Evolutionary conservation across 2,888 invertebrate genomes (phyloP), one percentile per base, ranked within the genome.

Genomic region (Autographa pulchrina): DNA sequence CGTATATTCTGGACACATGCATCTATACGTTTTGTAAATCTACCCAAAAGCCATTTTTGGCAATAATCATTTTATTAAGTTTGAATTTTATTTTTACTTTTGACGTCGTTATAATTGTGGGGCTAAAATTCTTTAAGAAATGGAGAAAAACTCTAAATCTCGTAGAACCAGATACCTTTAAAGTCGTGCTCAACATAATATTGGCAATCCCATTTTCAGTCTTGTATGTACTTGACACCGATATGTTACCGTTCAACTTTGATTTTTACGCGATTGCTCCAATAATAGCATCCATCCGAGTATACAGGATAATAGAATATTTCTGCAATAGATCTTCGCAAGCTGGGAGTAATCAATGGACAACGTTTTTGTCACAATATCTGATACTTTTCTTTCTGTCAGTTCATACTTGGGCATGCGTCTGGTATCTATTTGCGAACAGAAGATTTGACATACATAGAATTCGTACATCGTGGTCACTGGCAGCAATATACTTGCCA

Each of bases 291-390:
- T 90, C 92, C 3, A 78, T 94, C 65, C 91, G 96, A 56, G 89
- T 93, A 0, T 94, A 94, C 65, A 92, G 95, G 82, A 92, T 96
- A 61, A 81, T 94, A 62, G 90, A 92, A 82, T 95, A 93, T 82
- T 94, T 95, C 82, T 92, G 92, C 62, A 86, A 90, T 25, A 93
- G 92, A 87, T 92, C 93, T n/a, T 92, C 93, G 14, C 92, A 93
- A 89, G 94, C 95, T 41, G 95, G 96, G 31, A 93, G 94, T 68
- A 95, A 95, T 83, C 96, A 95, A 82, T 95, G 95, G 94, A 93
- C 93, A 18, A 93, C 94, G 32, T 96, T 96, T 82, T 85, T 96
- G 60, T 91, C 93, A n/a, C 95, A 96, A 82, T 96, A 96, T 80
- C 86, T 96, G 1, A 92, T 93, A 77, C 89, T 94, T 38, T 93